Evolutionary conservation across 1,140 invertebrate species (phyloP).

Genomic region (Matsumurasca onukii): DNA sequence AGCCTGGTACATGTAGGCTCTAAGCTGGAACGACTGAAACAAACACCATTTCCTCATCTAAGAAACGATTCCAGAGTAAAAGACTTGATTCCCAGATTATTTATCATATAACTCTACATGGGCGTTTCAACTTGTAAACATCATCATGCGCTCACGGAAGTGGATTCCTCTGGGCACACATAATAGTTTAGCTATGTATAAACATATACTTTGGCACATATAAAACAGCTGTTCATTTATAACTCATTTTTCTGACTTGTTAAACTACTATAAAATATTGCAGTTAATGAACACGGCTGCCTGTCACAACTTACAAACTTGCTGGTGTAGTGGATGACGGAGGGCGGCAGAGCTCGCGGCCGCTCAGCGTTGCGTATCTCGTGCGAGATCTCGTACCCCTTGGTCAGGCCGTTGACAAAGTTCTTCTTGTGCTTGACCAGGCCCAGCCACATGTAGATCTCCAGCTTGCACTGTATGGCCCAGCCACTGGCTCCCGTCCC

Average conservation of each 20-base stretch:
- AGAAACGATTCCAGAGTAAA: no score
- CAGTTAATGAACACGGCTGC: no score
- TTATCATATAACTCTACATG: no score
- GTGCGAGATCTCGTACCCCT: conserved; percentile 75
- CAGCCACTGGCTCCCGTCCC: conserved; percentile 72
- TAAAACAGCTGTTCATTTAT: no score
- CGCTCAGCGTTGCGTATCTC: conserved; percentile 71
- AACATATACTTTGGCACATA: no score
- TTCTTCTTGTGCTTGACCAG: conserved; percentile 80
- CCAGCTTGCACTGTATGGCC: conserved; percentile 76
- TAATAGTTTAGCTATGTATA: no score
- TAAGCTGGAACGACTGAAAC: conserved; percentile 75
- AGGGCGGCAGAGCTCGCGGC: conserved; percentile 62
- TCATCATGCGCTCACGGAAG: no score
- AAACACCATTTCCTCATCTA: conserved; percentile 30
- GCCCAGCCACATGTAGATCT: conserved; percentile 82
- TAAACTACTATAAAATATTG: no score
- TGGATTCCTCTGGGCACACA: no score
- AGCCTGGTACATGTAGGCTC: conserved; percentile 89
- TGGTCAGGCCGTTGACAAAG: conserved; percentile 72
- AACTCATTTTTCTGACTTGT: no score
- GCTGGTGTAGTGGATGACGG: conserved; percentile 67
- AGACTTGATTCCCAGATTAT: no score
- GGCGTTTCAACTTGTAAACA: no score
- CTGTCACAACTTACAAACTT: conserved; percentile 73